Base-by-base conservation (phyloP, 1,140 invertebrate genomes). In the Drosophila kanapiae region DNA sequence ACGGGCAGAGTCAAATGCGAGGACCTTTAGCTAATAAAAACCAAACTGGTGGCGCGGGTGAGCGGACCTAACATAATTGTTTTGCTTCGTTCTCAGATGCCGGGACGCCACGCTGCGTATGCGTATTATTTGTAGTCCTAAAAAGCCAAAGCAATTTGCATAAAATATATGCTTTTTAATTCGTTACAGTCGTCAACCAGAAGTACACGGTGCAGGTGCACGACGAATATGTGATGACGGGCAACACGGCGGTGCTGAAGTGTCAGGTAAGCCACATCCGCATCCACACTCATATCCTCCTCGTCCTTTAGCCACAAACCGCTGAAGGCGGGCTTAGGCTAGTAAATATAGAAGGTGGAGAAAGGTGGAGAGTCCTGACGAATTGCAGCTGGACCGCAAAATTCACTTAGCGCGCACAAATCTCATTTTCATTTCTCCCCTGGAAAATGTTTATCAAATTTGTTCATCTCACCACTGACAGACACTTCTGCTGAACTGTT, bases 191-290 rank as follows among this genome's bases (percentile, higher is more conserved):
- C 83, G 95, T 98, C 68, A 96, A 96, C 88, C 96, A 97, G 90
- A 95, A 96, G 85, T 98, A 97, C 94, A 96, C 97, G 83, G 96
- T 98, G 40, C 95, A 97, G 93, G 97, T 98, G 62, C 96, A 96
- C 81, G 97, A 98, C 91, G 96, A 97, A 85, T 97, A 97, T 93
- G 97, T 97, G 69, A 96, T 97, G 90, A 94, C 95, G 58, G 97
- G 97, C 38, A 98, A 98, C 93, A 96, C 97, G 29, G 97, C 96
- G 1, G 95, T 98, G 45, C 94, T 98, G 54, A 95, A 96, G 78
- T 98, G 98, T 93, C 95, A 97, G 86, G 92, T 93, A 59, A 86
- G 86, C 47, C 67, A 33, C 37, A 40, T 38, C 38, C 56, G 29
- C 76, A 72, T 70, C 40, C 37, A 57, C 31, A 31, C 18, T 29